Percentiles rank a stretch among this genome's conserved stretches.
Evolutionary conservation across 2,888 invertebrate species (phyloP).

Genomic region (Strigamia maritima): DNA sequence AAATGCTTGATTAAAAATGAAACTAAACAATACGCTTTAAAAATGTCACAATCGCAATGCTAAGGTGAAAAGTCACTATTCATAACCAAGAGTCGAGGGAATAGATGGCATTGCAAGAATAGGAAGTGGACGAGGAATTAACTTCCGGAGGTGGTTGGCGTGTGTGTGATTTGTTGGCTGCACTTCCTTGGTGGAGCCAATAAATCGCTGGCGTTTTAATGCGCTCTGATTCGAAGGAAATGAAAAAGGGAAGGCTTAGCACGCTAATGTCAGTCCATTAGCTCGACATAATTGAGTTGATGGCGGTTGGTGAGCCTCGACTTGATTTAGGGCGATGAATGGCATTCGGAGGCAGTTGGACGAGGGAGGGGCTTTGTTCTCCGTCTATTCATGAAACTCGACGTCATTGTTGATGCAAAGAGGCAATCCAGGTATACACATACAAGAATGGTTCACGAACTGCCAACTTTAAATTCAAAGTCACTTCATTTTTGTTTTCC

Average conservation of each 20-base stretch:
- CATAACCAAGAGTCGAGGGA: background rate
- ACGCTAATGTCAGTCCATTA: conserved; percentile 34
- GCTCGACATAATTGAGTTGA: conserved; percentile 34
- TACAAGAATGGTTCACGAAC: background rate
- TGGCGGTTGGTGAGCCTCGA: conserved; percentile 34
- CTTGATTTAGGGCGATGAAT: conserved; percentile 34
- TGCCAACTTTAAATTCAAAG: too few relatives aligned
- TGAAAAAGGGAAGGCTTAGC: conserved; percentile 34
- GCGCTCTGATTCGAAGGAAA: conserved; percentile 34
- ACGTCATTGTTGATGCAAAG: conserved; percentile 1
- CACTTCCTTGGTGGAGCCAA: conserved; percentile 31
- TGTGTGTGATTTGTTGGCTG: conserved; percentile 34
- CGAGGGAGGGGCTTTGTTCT: conserved; percentile 14
- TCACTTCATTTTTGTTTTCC: background rate
- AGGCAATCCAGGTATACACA: background rate
- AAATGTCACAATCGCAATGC: background rate
- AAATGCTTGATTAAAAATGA: background rate
- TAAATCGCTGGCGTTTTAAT: conserved; percentile 31
- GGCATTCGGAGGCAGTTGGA: conserved; percentile 19
- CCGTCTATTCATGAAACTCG: background rate
- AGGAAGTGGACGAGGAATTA: conserved; percentile 22
- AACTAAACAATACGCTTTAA: background rate
- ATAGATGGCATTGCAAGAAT: background rate
- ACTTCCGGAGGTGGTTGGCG: conserved; percentile 26
- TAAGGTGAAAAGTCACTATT: conserved; percentile 7